These are phyloP conservation scores for Oreotragus oreotragus DNA, from an alignment of 2,113 vertebrate species.

Conservation along the genomic window DNA sequence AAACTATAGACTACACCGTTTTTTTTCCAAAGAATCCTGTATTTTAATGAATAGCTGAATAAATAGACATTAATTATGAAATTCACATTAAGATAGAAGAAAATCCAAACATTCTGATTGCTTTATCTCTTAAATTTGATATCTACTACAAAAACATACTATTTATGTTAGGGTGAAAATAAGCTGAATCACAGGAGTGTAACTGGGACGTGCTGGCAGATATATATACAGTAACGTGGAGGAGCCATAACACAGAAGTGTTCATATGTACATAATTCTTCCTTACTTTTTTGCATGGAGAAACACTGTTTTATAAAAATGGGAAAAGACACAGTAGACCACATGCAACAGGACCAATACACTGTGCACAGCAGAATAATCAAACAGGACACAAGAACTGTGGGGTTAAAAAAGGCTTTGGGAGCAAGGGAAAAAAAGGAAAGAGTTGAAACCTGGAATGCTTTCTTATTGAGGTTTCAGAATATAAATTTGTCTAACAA, in stretches of 20 bases:
- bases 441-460: constrained; percentile 81
- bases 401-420: constrained; percentile 67
- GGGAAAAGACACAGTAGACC: constrained; percentile 78
- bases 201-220: constrained; percentile 78
- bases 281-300: constrained; percentile 75
- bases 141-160: constrained; percentile 80
- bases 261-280: constrained; percentile 78
- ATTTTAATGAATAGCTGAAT: constrained; percentile 77
- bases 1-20: constrained; percentile 66
- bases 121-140: constrained; percentile 79
- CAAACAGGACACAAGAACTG: constrained; percentile 37
- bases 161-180: constrained; percentile 81
- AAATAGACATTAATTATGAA: constrained; percentile 78
- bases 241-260: constrained; percentile 74
- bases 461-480: constrained; percentile 80
- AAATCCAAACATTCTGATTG: constrained; percentile 79
- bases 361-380: constrained; percentile 71
- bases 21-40: constrained; percentile 59
- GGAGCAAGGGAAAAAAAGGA: constrained; percentile 61
- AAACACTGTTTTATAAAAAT: constrained; percentile 80
- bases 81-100: constrained; percentile 78
- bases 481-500: constrained; percentile 74
- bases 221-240: constrained; percentile 81
- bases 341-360: constrained; percentile 77
- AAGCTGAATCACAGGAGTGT: constrained; percentile 74